Base-by-base conservation (phyloP, 1,140 invertebrate genomes). In the Megalonaias nervosa region DNA sequence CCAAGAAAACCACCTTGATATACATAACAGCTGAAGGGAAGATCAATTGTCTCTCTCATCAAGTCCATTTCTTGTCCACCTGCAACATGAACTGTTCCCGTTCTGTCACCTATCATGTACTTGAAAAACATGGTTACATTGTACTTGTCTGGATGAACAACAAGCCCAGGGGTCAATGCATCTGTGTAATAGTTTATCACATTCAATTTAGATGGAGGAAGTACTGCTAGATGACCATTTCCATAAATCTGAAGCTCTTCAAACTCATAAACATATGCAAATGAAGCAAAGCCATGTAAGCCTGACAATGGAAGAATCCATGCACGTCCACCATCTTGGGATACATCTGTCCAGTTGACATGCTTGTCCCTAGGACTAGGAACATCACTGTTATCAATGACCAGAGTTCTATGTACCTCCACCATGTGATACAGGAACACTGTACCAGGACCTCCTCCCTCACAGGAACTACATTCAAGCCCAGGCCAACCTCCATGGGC, bases 81-180 rank as follows among this genome's bases (percentile, higher is more conserved):
- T 1, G 78, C 81, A 11, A 86, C 72, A 75, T 87, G 86, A 13
- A 87, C 83, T 2, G 84, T 72, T 14, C 86, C 86, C 12, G 80
- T 85, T 23, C 86, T 67, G 71, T 87, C 86, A 15, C 86, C 86
- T 61, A 87, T 87, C 86, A 87, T 87, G 76, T 85, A 86, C 68
- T 84, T 85, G 77, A 86, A 87, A 72, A 86, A 85, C 23, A 87
- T 59, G 13, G 76, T 84, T 17, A 87, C 80, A 74, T 84, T 83
- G 38, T 82, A 84, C 56, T 76, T 76, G 38, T 69, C 48, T 26
- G 38, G 61, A 71, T 80, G 67, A 2, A 82, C 71, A n/a, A 66
- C 57, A 21, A 67, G 70, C 15, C 68, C 67, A 26, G 72, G 67
- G 62, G 56, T 72, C 14, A 74, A 58, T 19, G 68, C 26, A 57